Percentiles rank a stretch among this genome's conserved stretches.
phyloP scores from a whole-genome alignment of 2,888 invertebrate species.

The Alsophila aescularia region DNA sequence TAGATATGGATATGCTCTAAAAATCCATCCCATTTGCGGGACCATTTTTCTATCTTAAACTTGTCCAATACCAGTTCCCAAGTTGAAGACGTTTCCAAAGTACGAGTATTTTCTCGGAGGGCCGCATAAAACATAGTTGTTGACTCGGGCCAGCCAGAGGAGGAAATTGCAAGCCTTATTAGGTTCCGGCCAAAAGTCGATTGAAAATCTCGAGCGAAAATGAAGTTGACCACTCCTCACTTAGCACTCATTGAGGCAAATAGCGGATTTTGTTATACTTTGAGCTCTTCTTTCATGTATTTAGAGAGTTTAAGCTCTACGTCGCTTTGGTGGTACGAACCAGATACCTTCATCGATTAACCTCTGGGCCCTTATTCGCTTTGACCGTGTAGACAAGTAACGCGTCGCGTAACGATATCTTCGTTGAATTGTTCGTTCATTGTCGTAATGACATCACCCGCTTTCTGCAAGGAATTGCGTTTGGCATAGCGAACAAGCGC shows the following conservation, averaged over 20 bases:
- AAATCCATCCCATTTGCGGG: conserved; percentile 9
- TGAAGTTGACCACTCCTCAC: conserved; percentile 51
- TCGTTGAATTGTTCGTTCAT: no score
- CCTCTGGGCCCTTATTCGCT: no score
- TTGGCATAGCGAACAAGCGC: no score
- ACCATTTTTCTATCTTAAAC: conserved; percentile 3
- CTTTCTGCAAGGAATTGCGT: no score
- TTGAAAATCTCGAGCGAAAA: conserved; percentile 66
- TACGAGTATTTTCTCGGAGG: conserved; percentile 56
- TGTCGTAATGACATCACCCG: no score
- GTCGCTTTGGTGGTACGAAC: no score
- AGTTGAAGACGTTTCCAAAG: conserved; percentile 42
- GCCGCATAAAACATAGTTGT: conserved; percentile 64
- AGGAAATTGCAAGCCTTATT: conserved; percentile 81
- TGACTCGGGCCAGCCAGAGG: conserved; percentile 56
- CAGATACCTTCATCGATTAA: no score
- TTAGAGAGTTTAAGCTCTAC: no score
- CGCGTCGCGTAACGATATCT: no score
- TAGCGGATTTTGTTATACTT: conserved; percentile 1
- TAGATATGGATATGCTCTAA: conserved; percentile 9
- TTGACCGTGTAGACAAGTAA: no score
- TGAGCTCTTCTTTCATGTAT: neutral
- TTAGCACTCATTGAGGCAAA: conserved; percentile 36
- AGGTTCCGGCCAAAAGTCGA: conserved; percentile 68
- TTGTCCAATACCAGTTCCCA: conserved; percentile 21